A percentile compares a stretch with the other conserved stretches of the same genome.
These are phyloP conservation scores for Leucophenga varia DNA, from an alignment of 1,140 invertebrate genomes.

Conservation along the genomic window DNA sequence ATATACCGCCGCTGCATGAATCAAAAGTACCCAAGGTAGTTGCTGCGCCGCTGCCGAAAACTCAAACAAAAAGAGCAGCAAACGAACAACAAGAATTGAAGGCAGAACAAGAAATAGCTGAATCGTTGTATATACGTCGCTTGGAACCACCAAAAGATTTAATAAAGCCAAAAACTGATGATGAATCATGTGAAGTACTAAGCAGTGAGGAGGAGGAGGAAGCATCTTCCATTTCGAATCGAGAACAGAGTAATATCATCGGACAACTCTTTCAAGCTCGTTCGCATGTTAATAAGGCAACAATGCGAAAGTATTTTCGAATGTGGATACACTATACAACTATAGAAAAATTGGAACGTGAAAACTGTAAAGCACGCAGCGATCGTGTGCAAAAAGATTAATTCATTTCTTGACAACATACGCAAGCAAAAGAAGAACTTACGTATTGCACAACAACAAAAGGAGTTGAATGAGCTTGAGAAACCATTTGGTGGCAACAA, in stretches of 20 bases:
- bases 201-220: conserved; percentile 18
- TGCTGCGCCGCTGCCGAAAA: background rate
- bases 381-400: conserved; percentile 49
- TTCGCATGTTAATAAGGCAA: conserved; percentile 18
- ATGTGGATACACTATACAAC: conserved; percentile 53
- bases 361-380: conserved; percentile 25
- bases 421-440: conserved; percentile 47
- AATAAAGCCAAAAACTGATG: conserved; percentile 20
- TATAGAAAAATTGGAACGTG: conserved; percentile 41
- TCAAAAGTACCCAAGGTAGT: background rate
- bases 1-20: too few relatives aligned
- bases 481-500: conserved; percentile 7
- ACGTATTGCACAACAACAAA: conserved; percentile 19
- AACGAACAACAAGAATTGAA: too few relatives aligned
- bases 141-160: conserved; percentile 37
- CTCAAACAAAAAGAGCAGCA: background rate
- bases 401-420: conserved; percentile 54
- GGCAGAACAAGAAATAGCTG: too few relatives aligned
- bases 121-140: conserved; percentile 33
- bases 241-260: conserved; percentile 43
- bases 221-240: conserved; percentile 10
- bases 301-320: conserved; percentile 52
- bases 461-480: background rate
- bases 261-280: conserved; percentile 35
- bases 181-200: background rate